These are phyloP conservation scores for Gastrophryne carolinensis DNA, from an alignment of 2,797 vertebrate species.

Conservation along the genomic window DNA sequence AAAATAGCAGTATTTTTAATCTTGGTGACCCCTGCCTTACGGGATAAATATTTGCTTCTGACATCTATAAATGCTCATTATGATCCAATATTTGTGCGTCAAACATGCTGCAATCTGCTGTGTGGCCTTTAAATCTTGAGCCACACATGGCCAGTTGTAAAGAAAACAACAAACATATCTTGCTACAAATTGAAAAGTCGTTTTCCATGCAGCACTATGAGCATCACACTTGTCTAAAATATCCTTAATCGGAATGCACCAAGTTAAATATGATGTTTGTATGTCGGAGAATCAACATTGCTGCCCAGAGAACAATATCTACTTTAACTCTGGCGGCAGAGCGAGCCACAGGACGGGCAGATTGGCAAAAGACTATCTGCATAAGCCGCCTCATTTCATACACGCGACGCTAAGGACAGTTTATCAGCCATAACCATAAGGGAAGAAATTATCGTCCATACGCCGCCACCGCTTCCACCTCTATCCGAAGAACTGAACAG, in stretches of 20 bases:
- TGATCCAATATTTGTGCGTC: too few species aligned
- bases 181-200: neutral
- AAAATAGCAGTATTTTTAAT: too few species aligned
- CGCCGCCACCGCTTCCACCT: neutral
- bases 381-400: neutral
- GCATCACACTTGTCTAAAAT: neutral
- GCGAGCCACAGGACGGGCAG: neutral
- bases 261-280: constrained; percentile 11
- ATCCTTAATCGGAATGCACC: neutral
- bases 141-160: neutral
- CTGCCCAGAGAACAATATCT: neutral
- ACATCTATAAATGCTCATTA: too few species aligned
- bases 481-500: neutral
- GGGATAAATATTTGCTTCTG: too few species aligned
- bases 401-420: neutral
- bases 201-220: neutral
- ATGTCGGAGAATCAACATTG: neutral
- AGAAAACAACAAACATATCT: neutral
- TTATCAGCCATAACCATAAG: constrained; percentile 38
- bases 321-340: constrained; percentile 1
- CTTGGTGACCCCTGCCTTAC: too few species aligned
- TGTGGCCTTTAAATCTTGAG: neutral
- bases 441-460: constrained; percentile 20
- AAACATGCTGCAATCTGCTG: too few species aligned
- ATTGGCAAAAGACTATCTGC: constrained; percentile 11